phyloP scores from a whole-genome alignment of 2,113 vertebrate genomes.

The Chlamydotis undulata region DNA sequence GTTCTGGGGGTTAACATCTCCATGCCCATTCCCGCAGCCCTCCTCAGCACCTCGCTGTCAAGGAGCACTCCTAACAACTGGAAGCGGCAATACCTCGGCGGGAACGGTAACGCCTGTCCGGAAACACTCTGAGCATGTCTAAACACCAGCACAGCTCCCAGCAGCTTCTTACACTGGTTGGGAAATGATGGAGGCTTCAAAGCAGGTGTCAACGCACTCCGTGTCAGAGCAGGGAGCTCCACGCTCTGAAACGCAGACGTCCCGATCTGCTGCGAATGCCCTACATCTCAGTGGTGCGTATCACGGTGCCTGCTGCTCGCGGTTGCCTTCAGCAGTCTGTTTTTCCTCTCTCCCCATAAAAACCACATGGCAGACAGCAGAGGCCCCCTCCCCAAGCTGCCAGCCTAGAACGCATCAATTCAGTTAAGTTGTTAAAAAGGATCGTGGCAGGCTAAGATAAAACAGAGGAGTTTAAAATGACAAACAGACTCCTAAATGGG shows the following conservation, averaged over 20 bases:
- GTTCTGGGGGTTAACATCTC: neutral
- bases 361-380: slow-evolving; percentile 30
- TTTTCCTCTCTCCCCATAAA: slow-evolving; percentile 14
- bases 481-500: slow-evolving; percentile 77
- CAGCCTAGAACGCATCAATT: slow-evolving; percentile 40
- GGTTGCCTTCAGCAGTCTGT: neutral
- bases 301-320: neutral
- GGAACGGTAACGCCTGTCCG: rapidly evolving
- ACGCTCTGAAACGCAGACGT: neutral
- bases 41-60: neutral
- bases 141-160: neutral
- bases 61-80: rapidly evolving
- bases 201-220: neutral
- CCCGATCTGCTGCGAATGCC: neutral
- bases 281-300: neutral
- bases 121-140: neutral
- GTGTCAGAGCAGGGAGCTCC: neutral
- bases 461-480: slow-evolving; percentile 76
- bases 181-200: neutral
- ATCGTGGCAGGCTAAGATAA: slow-evolving; percentile 69
- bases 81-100: neutral
- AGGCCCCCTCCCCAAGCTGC: slow-evolving; percentile 35
- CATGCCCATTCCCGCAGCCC: neutral
- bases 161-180: neutral
- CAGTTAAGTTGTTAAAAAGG: slow-evolving; percentile 56